Conservation (phyloP, 2,113 vertebrate species). For the Oophaga pumilio region DNA sequence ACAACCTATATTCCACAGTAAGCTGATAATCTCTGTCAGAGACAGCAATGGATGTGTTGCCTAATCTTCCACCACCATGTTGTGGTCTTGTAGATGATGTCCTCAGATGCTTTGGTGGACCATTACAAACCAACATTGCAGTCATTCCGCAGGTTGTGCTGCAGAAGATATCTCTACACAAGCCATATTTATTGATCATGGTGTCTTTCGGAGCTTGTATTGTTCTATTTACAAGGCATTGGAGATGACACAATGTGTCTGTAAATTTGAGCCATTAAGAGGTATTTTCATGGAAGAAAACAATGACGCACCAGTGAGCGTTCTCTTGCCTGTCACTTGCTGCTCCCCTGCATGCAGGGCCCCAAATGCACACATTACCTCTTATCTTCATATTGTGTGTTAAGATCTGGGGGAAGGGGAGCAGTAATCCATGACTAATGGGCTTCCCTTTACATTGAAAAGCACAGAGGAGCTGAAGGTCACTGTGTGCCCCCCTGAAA, state of each 20-base stretch:
- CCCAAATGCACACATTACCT: constrained; percentile 57
- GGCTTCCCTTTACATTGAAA: constrained; percentile 59
- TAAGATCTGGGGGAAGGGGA: constrained; percentile 56
- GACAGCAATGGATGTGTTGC: background rate
- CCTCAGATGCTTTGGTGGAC: background rate
- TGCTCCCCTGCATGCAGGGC: constrained; percentile 50
- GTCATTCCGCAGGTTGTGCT: background rate
- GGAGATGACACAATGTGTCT: constrained; percentile 47
- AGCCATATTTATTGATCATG: constrained; percentile 41
- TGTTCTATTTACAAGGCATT: constrained; percentile 43
- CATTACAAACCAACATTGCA: background rate
- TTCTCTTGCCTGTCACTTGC: constrained; percentile 54
- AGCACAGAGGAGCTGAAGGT: constrained; percentile 56
- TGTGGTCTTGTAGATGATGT: background rate
- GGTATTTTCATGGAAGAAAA: constrained; percentile 44
- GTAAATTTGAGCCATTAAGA: constrained; percentile 43
- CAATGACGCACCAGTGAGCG: constrained; percentile 33
- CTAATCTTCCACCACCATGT: background rate
- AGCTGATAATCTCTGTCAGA: background rate
- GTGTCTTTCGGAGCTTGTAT: constrained; percentile 27
- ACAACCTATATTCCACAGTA: no score
- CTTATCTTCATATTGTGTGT: constrained; percentile 56
- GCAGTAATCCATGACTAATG: constrained; percentile 59
- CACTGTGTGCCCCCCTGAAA: constrained; percentile 56
- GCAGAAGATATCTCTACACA: background rate